Base-by-base conservation (phyloP, 2,888 invertebrate genomes). In the Dioctria rufipes region DNA sequence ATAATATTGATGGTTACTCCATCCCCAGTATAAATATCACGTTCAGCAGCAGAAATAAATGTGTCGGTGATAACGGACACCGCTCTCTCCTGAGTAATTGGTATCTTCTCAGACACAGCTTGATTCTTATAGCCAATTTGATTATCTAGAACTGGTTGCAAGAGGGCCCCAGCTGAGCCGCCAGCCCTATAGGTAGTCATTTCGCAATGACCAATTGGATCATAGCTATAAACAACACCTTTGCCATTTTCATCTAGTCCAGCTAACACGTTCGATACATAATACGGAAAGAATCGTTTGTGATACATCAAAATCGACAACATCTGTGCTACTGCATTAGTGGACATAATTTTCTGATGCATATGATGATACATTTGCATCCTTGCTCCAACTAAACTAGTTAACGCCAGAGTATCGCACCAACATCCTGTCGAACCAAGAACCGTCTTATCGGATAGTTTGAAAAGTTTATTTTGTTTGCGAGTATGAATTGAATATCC, bases 1-100 rank as follows among this genome's bases (percentile, higher is more conserved):
- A 98, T 95, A 82, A 98, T 91, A 85, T 95, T 93, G 84, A 99
- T 95, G 82, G 92, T 90, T 84, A 98, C 94, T 81, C 93, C 93
- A 90, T 99, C 99, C 71, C 99, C 99, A 81, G 98, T 98, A 86
- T 97, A 95, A 86, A 98, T 99, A 88, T 99, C 99, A 86, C 99
- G 93, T 88, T 99, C 99, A 2, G 98, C 96, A 3, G 99, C 99
- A 79, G 98, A 97, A 85, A 97, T 97, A 88, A 99, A 99, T 0
- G 96, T 96, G 90, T 99, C 99, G 86, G 97, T 97, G 61, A 98
- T 91, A 49, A 99, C 91, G 4, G 93, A 91, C 9, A 97, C 88
- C 0, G 98, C 98, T 85, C 94, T 94, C 80, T 97, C 97, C 85
- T 93, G 90, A 0, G 94, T 91, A 11, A 98, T 87, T 0, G 94